Evolutionary conservation across 2,113 vertebrate genomes (phyloP), one percentile per base, ranked within the genome.

Genomic region (Corydoras sp.): DNA sequence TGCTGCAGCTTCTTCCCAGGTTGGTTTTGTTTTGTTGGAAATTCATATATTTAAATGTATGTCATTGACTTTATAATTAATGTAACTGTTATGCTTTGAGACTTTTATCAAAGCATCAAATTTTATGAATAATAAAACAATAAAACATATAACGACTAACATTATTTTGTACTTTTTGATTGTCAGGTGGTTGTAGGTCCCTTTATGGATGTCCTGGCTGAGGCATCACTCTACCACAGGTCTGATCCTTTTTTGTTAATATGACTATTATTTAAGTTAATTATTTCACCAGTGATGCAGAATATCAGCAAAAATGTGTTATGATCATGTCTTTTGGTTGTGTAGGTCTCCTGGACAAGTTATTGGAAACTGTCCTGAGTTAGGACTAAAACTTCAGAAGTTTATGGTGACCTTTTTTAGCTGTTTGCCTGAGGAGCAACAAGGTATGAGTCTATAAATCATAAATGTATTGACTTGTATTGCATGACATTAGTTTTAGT

Each of bases 181-280:
- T 43, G 35, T 43, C 35, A 43, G 95, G 96, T 98, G 81, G 76
- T 96, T 30, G 83, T 90, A 18, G 94, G 95, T 31, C 92, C 94
- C 0, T 86, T 98, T 72, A 91, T 96, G 92, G 93, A 96, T 77
- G 92, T 91, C 13, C 87, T 98, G 49, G 92, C 93, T 50, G 95
- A 98, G 88, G 92, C 90, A 30, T 91, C 91, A 3, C 88, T 98
- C 2, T 98, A 93, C 74, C 83, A 88, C 83, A 95, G 92, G 54
- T 56, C 54, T 15, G 14, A n/a, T 7, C 10, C 29, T 30, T 12
- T 12, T 3, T 51, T 7, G 24, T 51, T 11, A 50, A 24, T 24
- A 24, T 50, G 12, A 0, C 7, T 10, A 29, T 9, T 12, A 13
- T 43, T 43, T 43, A 43, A 43, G 35, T 43, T 43, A 43, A 43